A percentile compares a stretch with the other conserved stretches of the same genome.
Evolutionary conservation across 2,113 vertebrate species (phyloP).

Genomic region (Sphyrna mokarran): DNA sequence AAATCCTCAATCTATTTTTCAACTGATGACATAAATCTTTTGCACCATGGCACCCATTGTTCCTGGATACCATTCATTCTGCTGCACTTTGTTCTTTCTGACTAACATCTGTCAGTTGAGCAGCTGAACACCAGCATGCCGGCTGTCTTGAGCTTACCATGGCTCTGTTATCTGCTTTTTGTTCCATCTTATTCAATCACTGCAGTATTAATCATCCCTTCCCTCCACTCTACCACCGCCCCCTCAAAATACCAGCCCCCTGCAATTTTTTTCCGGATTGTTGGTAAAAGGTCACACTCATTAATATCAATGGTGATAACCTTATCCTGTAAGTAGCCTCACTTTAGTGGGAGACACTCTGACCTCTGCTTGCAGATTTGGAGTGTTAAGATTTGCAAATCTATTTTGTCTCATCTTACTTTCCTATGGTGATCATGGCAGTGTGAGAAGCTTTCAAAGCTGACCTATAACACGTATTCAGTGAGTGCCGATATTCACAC

Average conservation of each 20-base stretch:
- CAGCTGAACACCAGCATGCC: background rate
- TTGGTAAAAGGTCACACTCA: background rate
- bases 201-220: background rate
- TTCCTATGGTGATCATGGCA: background rate
- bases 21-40: background rate
- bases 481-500: background rate
- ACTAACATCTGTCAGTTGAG: conserved; percentile 2
- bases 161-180: background rate
- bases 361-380: background rate
- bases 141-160: background rate
- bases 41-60: background rate
- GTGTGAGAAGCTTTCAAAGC: background rate
- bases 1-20: background rate
- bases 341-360: background rate
- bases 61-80: background rate
- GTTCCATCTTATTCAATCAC: background rate
- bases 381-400: background rate
- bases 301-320: background rate
- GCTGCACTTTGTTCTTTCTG: background rate
- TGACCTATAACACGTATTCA: background rate
- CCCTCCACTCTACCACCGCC: background rate
- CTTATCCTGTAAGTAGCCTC: background rate
- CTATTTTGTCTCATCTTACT: background rate
- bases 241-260: background rate
- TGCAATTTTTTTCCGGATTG: background rate